These are phyloP conservation scores for Neodiprion virginianus DNA, from an alignment of 1,140 invertebrate species.

Conservation along the genomic window DNA sequence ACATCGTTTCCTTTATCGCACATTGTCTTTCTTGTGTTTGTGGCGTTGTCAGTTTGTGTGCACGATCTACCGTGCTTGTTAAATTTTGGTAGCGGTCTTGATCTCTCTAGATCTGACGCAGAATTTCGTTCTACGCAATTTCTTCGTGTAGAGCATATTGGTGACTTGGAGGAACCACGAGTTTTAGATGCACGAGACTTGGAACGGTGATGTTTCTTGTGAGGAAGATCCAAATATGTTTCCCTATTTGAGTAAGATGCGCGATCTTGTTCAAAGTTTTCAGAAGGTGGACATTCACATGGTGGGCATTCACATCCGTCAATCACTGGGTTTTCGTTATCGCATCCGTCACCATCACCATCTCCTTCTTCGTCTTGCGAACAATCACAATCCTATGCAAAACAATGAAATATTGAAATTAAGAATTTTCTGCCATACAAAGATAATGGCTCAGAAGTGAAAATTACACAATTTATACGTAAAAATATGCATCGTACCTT, in stretches of 20 bases:
- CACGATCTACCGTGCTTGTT: background rate
- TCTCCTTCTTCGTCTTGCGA: background rate
- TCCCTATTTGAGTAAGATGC: background rate
- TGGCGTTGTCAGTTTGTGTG: background rate
- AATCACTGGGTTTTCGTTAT: background rate
- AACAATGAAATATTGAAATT: background rate
- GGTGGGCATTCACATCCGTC: background rate
- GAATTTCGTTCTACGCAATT: background rate
- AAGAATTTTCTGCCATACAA: no score
- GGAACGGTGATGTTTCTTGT: background rate
- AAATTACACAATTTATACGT: background rate
- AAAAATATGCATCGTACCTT: background rate
- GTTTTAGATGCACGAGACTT: background rate
- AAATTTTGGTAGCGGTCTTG: background rate
- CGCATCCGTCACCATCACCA: slow-evolving; percentile 5
- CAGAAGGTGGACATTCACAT: background rate
- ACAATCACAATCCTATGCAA: background rate
- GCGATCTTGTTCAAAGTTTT: background rate
- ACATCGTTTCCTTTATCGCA: background rate
- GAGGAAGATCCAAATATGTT: background rate
- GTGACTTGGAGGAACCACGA: background rate
- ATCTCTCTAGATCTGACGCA: background rate
- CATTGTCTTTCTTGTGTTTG: background rate
- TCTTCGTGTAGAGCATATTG: background rate
- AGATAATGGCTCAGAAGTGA: background rate